Base-by-base conservation (phyloP, 1,140 invertebrate genomes). In the Eriocheir sinensis region DNA sequence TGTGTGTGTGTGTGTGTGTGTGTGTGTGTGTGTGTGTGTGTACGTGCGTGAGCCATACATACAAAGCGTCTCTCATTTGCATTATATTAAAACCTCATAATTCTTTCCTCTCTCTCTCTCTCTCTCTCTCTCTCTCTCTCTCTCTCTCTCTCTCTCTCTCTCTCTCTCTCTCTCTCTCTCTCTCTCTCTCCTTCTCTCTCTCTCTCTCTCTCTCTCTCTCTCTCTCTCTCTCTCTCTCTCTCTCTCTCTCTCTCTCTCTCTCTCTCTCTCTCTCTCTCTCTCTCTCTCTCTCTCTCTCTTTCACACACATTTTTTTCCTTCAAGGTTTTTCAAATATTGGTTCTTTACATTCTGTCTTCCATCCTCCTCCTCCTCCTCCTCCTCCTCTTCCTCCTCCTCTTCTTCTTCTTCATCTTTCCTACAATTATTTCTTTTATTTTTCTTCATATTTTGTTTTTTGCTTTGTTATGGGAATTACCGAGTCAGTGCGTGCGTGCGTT, bases 111-210 rank as follows among this genome's bases (percentile, higher is more conserved):
- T 2, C 6, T 72, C n/a, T 72, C 27, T 72, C 27, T 72, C 27
- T 72, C 60, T 72, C 60, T 72, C 60, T n/a, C 17, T 27, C 27
- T 72, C 17, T n/a, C 17, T 72, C 27, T n/a, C 60, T n/a, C 27
- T 72, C 60, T 72, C 60, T 72, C 60, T 72, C 60, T 72, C 60
- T 72, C 60, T 27, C 60, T 72, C 60, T 53, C 60, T 72, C 60
- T 72, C 60, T 72, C 60, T 60, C 53, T 60, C 53, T 60, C 53
- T 72, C 60, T 72, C 60, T 72, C 60, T 72, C 60, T 72, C 60
- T 72, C 60, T n/a, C 3, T 3, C 27, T n/a, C n/a, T n/a, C 27
- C 60, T 21, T n/a, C 6, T n/a, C 27, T n/a, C 21, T 72, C 60
- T 72, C 17, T n/a, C 17, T n/a, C 27, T n/a, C 21, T 21, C 21